Evolutionary conservation across 1,140 invertebrate genomes (phyloP).

Genomic region (Teleopsis dalmanni): DNA sequence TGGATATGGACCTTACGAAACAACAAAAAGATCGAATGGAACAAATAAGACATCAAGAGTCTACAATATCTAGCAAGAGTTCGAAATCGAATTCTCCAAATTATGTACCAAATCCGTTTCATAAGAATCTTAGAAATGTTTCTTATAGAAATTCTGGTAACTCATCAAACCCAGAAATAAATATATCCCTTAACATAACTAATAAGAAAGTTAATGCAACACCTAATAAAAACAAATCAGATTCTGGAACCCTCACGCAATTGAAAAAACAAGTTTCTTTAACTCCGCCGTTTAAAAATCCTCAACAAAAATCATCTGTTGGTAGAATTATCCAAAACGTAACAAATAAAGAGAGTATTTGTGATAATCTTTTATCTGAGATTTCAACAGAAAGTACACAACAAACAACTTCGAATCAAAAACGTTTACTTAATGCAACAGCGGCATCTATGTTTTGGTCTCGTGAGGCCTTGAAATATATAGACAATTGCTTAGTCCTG

Average conservation of each 20-base stretch:
- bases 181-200: no score
- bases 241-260: background rate
- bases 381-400: background rate
- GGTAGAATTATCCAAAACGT: background rate
- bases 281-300: conserved; percentile 15
- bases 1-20: conserved; percentile 11
- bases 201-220: no score
- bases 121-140: no score
- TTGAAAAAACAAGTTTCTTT: conserved; percentile 14
- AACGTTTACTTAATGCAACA: background rate
- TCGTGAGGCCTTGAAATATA: conserved; percentile 31
- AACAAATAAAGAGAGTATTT: background rate
- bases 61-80: no score
- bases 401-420: background rate
- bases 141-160: no score
- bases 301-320: conserved; percentile 3
- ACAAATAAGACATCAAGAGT: conserved; percentile 12
- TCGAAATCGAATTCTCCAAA: no score
- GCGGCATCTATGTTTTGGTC: conserved; percentile 33
- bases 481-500: conserved; percentile 25
- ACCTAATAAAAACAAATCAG: background rate
- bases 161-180: no score
- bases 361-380: background rate
- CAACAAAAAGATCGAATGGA: conserved; percentile 8
- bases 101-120: no score